phyloP scores from a whole-genome alignment of 2,113 vertebrate genomes.

The Eubucco bourcierii region DNA sequence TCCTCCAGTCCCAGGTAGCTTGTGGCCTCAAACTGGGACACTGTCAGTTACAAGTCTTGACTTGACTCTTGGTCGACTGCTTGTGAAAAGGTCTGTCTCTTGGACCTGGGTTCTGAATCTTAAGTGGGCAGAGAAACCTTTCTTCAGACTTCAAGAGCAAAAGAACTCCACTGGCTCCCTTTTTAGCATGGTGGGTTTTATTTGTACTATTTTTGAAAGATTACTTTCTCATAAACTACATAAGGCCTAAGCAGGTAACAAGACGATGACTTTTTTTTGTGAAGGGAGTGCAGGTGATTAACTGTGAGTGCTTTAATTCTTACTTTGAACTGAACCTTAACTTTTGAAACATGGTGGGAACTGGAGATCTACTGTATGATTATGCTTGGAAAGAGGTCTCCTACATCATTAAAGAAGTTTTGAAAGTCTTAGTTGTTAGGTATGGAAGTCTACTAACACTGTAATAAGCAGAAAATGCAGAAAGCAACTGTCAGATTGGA shows the following conservation, averaged over 20 bases:
- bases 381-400: neutral
- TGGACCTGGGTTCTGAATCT: neutral
- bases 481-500: neutral
- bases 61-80: neutral
- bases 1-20: no score
- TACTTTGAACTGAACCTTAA: neutral
- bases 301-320: neutral
- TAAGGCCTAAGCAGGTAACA: neutral
- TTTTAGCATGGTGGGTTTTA: neutral
- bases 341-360: neutral
- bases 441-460: neutral
- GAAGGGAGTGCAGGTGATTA: neutral
- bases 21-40: neutral
- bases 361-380: neutral
- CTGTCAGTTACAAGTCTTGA: neutral
- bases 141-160: neutral
- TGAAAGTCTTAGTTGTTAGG: neutral
- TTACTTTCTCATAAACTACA: neutral
- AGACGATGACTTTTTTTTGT: neutral
- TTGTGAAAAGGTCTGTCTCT: neutral
- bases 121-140: neutral
- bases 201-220: neutral
- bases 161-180: neutral
- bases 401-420: neutral
- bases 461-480: neutral